Percentiles rank a stretch among this genome's conserved stretches.
Evolutionary conservation across 2,797 vertebrate species (phyloP).

Genomic region (Phrynocephalus vlangalii): DNA sequence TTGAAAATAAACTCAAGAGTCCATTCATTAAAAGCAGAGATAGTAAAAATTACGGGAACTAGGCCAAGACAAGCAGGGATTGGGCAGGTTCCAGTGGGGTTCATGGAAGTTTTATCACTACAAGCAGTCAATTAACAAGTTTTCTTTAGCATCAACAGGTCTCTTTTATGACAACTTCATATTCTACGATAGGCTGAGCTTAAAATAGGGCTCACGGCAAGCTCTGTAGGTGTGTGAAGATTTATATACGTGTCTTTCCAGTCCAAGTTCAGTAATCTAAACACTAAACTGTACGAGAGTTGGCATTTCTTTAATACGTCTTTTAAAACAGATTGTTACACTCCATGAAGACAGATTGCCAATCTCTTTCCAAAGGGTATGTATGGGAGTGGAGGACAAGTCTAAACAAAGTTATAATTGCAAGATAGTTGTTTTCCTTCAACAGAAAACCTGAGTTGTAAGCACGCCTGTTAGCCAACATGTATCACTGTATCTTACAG

Average conservation of each 20-base stretch:
- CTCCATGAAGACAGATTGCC: slow-evolving; percentile 52
- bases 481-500: slow-evolving; percentile 5
- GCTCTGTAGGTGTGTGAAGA: not conserved
- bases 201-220: not conserved
- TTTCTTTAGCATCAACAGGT: not conserved
- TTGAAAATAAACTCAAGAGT: not conserved
- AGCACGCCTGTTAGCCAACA: slow-evolving; percentile 1
- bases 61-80: not conserved
- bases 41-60: not conserved
- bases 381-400: slow-evolving; percentile 64
- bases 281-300: not conserved
- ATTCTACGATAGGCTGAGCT: not conserved
- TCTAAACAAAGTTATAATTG: slow-evolving; percentile 71
- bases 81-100: not conserved
- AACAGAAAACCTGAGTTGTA: slow-evolving; percentile 49
- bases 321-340: slow-evolving; percentile 5
- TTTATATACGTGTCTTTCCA: not conserved
- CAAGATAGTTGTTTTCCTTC: slow-evolving; percentile 61
- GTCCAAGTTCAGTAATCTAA: not conserved
- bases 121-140: not conserved
- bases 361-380: slow-evolving; percentile 57
- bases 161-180: not conserved
- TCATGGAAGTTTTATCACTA: not conserved
- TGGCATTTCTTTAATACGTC: not conserved
- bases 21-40: not conserved